Evolutionary conservation across 2,113 vertebrate species (phyloP).

Genomic region (Psittacula cyanocephala): DNA sequence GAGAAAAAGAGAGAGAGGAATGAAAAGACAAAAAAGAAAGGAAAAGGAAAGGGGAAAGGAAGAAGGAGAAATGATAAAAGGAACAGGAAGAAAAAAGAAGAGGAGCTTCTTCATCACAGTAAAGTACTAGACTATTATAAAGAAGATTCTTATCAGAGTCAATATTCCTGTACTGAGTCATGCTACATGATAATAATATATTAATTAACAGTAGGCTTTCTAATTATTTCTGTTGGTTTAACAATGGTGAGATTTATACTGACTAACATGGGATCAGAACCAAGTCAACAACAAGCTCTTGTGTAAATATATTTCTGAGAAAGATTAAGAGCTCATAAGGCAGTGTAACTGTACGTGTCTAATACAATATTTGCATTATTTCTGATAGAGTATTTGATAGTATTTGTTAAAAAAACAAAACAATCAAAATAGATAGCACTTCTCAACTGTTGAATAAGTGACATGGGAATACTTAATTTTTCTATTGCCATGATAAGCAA

Average conservation of each 20-base stretch:
- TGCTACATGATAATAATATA: background rate
- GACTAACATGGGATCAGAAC: background rate
- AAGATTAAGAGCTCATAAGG: background rate
- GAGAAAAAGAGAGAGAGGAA: background rate
- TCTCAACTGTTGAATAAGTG: background rate
- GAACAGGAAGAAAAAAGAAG: background rate
- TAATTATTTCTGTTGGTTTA: background rate
- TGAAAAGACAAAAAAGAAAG: no score
- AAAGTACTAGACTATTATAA: background rate
- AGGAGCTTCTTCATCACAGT: background rate
- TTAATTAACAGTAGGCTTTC: background rate
- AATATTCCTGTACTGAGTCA: background rate
- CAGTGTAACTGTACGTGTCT: background rate
- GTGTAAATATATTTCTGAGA: conserved; percentile 2
- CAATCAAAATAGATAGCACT: background rate
- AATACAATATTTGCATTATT: background rate
- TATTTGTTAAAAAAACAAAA: background rate
- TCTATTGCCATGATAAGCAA: background rate
- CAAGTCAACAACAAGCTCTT: background rate
- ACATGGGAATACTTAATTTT: background rate
- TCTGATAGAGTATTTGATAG: background rate
- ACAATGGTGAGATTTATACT: background rate
- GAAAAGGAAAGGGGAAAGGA: background rate
- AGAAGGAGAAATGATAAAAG: background rate
- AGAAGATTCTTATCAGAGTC: background rate